Conservation (phyloP, 2,113 vertebrate genomes). For the Sinosuthora webbiana region DNA sequence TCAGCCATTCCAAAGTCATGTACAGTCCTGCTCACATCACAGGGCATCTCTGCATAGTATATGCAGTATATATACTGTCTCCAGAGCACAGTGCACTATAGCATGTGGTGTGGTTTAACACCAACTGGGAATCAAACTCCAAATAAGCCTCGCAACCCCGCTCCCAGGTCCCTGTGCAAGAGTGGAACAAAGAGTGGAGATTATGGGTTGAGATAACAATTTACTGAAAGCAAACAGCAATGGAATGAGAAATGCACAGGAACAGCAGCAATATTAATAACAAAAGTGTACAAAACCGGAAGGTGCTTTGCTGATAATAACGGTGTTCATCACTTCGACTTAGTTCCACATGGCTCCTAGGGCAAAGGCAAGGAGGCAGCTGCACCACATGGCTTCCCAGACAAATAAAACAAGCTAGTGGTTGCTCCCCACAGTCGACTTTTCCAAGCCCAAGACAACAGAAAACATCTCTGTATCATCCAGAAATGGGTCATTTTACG, state of each 20-base stretch:
- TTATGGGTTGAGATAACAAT: background rate
- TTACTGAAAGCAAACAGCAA: background rate
- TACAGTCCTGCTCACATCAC: background rate
- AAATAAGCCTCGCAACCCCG: background rate
- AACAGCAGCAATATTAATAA: background rate
- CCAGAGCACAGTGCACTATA: background rate
- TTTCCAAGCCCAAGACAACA: background rate
- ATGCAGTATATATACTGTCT: too few relatives aligned
- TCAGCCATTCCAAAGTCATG: background rate
- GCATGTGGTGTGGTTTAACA: background rate
- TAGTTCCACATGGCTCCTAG: background rate
- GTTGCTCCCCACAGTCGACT: fast-evolving
- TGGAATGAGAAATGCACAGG: fast-evolving
- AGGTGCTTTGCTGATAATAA: background rate
- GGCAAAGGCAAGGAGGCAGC: background rate
- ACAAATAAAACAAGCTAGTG: background rate
- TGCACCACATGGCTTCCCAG: background rate
- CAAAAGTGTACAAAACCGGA: background rate
- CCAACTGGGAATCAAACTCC: background rate
- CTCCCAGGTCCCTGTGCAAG: background rate
- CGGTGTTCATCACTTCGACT: background rate
- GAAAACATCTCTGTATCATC: background rate
- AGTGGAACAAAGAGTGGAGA: background rate
- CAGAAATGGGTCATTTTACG: background rate
- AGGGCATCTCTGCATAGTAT: background rate